Evolutionary conservation across 2,113 vertebrate genomes (phyloP), one percentile per base, ranked within the genome.

Genomic region (Choloepus hoffmanni): DNA sequence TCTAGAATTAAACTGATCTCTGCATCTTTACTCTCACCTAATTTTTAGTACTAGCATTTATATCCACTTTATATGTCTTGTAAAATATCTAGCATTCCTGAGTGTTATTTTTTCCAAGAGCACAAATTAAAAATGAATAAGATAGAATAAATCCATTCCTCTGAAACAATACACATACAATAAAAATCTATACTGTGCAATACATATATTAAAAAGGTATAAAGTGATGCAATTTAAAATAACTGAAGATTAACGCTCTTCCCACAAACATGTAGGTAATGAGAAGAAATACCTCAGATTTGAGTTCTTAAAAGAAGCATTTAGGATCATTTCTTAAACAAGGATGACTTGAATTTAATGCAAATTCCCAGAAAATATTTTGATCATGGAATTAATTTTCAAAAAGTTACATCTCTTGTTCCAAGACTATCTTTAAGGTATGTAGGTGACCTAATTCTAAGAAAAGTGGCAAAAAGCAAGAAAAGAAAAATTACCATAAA

Each of bases 91-190:
- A 45, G 4, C 67, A 90, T 45, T 60, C 83, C 62, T 81, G 8
- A 92, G 26, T 62, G 7, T 21, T 45, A n/a, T 84, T 50, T 15
- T 53, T 91, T 72, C 3, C 30, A 84, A 26, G 4, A 74, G 13
- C 40, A 48, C 30, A 92, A 87, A 63, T 73, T 85, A 70, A 81
- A 93, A 97, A 93, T 87, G 18, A 96, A 88, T 36, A 36, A 90
- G 94, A 70, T 6, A 72, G 8, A 87, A 94, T 8, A 92, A 81
- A 90, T 74, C 11, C 9, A 85, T 60, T 74, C 2, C 23, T 89
- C 48, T 67, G 50, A 83, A 96, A 92, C 12, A 85, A 50, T 5
- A 76, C 26, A 79, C 15, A 67, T 67, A 74, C 9, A 77, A 11
- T 58, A 50, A 85, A 92, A 81, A 24, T 2, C 24, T 83, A 76